A percentile compares a stretch with the other conserved stretches of the same genome.
Conservation (phyloP, 1,140 invertebrate species). For the Maconellicoccus hirsutus region DNA sequence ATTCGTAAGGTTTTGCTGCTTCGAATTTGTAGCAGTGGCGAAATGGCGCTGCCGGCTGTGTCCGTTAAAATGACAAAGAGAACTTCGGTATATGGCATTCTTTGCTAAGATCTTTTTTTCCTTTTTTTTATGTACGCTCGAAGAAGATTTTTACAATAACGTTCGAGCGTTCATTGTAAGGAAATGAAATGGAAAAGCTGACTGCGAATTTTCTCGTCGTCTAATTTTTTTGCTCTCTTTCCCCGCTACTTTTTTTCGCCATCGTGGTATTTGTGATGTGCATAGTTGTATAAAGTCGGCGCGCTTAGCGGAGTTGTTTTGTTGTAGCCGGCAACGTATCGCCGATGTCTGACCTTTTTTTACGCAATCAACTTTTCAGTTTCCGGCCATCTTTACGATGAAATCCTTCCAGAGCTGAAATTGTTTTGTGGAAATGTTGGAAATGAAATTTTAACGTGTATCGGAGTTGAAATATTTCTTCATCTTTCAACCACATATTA, state of each 20-base stretch:
- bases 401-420: too few relatives aligned
- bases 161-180: slow-evolving; percentile 1
- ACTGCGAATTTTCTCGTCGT: slow-evolving; percentile 1
- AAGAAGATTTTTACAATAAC: background rate
- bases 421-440: too few relatives aligned
- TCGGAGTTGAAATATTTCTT: too few relatives aligned
- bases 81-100: slow-evolving; percentile 1
- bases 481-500: too few relatives aligned
- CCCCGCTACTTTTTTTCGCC: background rate
- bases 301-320: background rate
- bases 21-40: background rate
- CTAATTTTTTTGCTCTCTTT: background rate
- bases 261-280: background rate
- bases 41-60: slow-evolving; percentile 1
- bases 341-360: too few relatives aligned
- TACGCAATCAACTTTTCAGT: too few relatives aligned
- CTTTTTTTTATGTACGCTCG: background rate
- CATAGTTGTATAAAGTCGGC: too few relatives aligned
- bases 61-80: slow-evolving; percentile 8
- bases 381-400: too few relatives aligned
- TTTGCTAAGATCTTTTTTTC: background rate
- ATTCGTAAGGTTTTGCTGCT: background rate
- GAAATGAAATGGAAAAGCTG: slow-evolving; percentile 8
- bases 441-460: too few relatives aligned
- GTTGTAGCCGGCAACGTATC: background rate